These are phyloP conservation scores for Paramormyrops hopkinsi DNA, from an alignment of 2,797 vertebrate species.

Conservation along the genomic window DNA sequence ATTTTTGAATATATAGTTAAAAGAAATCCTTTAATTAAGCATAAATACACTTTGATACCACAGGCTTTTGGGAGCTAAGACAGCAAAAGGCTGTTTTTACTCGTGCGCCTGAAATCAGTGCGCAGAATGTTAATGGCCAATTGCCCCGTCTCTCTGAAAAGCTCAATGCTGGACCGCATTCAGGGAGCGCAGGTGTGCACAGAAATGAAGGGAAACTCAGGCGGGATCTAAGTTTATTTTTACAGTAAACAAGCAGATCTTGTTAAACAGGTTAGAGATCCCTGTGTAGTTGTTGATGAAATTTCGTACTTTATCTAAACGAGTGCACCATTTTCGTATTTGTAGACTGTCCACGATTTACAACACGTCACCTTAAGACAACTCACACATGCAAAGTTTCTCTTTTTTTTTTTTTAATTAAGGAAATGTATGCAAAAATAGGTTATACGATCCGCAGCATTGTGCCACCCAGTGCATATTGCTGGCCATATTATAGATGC, in stretches of 20 bases:
- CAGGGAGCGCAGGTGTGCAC: slow-evolving; percentile 58
- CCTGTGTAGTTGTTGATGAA: neutral
- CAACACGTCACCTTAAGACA: neutral
- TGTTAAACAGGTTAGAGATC: neutral
- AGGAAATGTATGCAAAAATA: neutral
- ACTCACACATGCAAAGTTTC: neutral
- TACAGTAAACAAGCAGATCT: slow-evolving; percentile 20
- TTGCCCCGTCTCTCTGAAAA: slow-evolving; percentile 37
- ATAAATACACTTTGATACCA: slow-evolving; percentile 30
- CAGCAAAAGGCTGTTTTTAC: slow-evolving; percentile 27
- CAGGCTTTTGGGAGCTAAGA: slow-evolving; percentile 33
- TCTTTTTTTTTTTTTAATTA: neutral
- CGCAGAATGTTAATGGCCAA: slow-evolving; percentile 55
- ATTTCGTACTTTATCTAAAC: neutral
- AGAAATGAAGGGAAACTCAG: slow-evolving; percentile 23
- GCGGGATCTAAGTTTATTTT: slow-evolving; percentile 10
- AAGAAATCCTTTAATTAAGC: neutral
- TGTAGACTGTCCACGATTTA: neutral
- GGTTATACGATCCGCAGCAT: neutral
- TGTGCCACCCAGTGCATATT: neutral
- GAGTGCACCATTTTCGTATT: neutral
- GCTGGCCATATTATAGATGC: neutral
- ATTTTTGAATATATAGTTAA: neutral
- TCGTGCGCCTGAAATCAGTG: slow-evolving; percentile 23
- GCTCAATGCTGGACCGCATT: slow-evolving; percentile 51